A percentile compares a stretch with the other conserved stretches of the same genome.
Evolutionary conservation across 2,113 vertebrate species (phyloP).

Genomic region (Megatriorchis doriae): DNA sequence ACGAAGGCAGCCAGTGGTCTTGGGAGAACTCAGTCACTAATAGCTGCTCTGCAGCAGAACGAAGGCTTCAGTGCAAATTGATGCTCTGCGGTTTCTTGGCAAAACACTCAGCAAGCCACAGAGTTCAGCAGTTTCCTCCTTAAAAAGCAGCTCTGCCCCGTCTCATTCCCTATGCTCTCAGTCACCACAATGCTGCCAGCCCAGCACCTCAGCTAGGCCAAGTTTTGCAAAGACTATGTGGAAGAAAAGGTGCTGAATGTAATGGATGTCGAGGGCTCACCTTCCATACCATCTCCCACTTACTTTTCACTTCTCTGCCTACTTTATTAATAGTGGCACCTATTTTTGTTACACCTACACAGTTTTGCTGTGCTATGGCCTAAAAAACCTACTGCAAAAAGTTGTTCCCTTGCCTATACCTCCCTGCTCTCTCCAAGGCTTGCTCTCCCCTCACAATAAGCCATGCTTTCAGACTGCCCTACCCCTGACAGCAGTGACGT

Average conservation of each 20-base stretch:
- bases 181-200: background rate
- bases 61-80: background rate
- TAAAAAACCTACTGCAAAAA: background rate
- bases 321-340: background rate
- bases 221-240: background rate
- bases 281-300: background rate
- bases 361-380: background rate
- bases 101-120: background rate
- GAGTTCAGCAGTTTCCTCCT: background rate
- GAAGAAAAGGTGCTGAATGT: background rate
- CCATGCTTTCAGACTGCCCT: background rate
- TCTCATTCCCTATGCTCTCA: background rate
- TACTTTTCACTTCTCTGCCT: background rate
- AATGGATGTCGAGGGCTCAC: background rate
- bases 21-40: constrained; percentile 5
- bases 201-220: background rate
- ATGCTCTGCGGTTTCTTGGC: background rate
- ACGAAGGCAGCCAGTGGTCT: background rate
- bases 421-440: background rate
- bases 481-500: background rate
- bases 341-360: background rate
- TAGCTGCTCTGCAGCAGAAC: background rate
- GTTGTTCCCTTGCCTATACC: background rate
- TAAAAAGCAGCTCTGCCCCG: background rate
- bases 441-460: background rate